Evolutionary conservation across 2,113 vertebrate genomes (phyloP).

Genomic region (Prietella phreatophila): DNA sequence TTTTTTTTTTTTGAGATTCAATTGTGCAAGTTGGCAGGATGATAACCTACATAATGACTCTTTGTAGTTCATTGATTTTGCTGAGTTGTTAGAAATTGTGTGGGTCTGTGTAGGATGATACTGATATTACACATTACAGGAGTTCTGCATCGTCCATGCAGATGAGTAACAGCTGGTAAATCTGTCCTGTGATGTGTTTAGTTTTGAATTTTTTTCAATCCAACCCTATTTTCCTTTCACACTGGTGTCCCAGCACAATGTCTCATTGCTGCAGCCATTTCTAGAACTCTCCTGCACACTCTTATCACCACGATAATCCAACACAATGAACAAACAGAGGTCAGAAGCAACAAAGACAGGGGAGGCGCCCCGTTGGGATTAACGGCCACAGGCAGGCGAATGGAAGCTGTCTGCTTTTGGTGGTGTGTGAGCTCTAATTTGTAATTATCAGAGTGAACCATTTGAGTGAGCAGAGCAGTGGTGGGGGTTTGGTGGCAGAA

Average conservation of each 20-base stretch:
- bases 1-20: not conserved
- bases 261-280: conserved; percentile 54
- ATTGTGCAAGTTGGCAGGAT: not conserved
- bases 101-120: not conserved
- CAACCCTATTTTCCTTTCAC: not conserved
- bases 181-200: not conserved
- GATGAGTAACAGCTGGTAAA: conserved; percentile 22
- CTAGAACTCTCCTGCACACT: conserved; percentile 62
- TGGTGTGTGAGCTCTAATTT: conserved; percentile 56
- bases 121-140: conserved; percentile 6
- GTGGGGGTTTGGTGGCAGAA: conserved; percentile 6
- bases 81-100: not conserved
- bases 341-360: not conserved
- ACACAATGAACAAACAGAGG: conserved; percentile 50
- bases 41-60: conserved; percentile 22
- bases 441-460: conserved; percentile 62
- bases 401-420: conserved; percentile 55
- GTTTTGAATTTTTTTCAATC: conserved; percentile 3
- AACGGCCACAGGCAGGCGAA: conserved; percentile 42
- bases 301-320: conserved; percentile 65
- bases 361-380: conserved; percentile 43
- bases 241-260: conserved; percentile 1
- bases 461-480: conserved; percentile 47
- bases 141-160: not conserved
- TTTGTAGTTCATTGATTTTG: not conserved